These are phyloP conservation scores for Rhabdophis nuchalis DNA, from an alignment of 2,797 vertebrate genomes.

Conservation along the genomic window DNA sequence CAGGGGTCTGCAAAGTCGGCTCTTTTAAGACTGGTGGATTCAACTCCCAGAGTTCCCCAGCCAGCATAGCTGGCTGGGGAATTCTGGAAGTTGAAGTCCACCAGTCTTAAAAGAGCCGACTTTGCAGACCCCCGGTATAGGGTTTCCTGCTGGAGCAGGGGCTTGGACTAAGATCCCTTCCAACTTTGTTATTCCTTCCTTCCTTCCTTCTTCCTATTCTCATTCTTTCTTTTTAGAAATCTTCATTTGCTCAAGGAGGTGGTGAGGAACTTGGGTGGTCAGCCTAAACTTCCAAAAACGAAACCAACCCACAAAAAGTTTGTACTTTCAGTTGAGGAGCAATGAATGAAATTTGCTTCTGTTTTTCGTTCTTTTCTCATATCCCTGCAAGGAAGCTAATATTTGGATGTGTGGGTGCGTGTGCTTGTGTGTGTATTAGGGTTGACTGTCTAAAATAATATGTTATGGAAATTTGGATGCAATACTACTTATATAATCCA, in stretches of 20 bases:
- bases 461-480: background rate
- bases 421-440: background rate
- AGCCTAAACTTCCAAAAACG: background rate
- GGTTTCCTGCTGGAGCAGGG: background rate
- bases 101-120: no score
- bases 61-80: no score
- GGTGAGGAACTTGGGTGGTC: background rate
- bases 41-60: no score
- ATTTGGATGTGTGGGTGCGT: background rate
- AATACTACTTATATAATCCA: background rate
- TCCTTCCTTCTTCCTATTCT: no score
- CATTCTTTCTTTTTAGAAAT: background rate
- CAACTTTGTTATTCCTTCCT: background rate
- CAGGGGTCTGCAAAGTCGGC: no score
- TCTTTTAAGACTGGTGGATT: no score
- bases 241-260: background rate
- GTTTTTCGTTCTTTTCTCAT: background rate
- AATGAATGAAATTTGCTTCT: background rate
- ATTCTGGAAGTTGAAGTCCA: no score
- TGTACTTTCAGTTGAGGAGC: background rate
- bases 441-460: background rate
- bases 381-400: background rate
- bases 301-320: background rate
- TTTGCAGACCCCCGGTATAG: no score
- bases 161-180: background rate